These are phyloP conservation scores for Galleria mellonella DNA, from an alignment of 1,140 invertebrate genomes.

Conservation along the genomic window DNA sequence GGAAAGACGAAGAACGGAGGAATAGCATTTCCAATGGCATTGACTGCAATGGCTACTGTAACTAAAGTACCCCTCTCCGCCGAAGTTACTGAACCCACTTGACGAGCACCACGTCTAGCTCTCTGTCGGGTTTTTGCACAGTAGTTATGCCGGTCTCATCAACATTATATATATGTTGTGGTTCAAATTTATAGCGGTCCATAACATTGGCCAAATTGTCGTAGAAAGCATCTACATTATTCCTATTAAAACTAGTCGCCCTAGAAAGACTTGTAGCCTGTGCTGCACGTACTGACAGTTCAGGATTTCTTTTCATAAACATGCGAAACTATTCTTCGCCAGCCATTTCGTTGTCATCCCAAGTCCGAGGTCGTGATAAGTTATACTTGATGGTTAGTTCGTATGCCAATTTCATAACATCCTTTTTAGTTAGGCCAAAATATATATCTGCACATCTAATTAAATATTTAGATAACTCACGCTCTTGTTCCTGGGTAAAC, in stretches of 20 bases:
- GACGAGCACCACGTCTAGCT: background rate
- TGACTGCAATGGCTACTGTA: background rate
- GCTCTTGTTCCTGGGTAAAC: conserved; percentile 27
- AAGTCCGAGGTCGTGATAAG: conserved; percentile 30
- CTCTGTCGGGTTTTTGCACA: background rate
- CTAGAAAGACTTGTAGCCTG: conserved; percentile 61
- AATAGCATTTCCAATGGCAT: background rate
- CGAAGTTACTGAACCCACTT: background rate
- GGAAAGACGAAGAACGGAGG: background rate
- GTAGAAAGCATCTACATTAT: conserved; percentile 41
- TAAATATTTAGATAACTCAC: conserved; percentile 28
- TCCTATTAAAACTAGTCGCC: conserved; percentile 68
- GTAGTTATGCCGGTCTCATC: background rate
- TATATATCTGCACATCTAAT: conserved; percentile 34
- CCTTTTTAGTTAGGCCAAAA: conserved; percentile 41
- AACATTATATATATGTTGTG: background rate
- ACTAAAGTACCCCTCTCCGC: background rate
- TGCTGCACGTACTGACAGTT: conserved; percentile 50
- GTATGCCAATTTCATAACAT: conserved; percentile 51
- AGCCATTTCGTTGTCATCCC: conserved; percentile 35
- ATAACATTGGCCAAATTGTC: conserved; percentile 36
- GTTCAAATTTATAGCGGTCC: conserved; percentile 5
- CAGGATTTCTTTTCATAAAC: conserved; percentile 62
- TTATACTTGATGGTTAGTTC: conserved; percentile 39
- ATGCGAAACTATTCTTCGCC: conserved; percentile 61